Conservation (phyloP, 2,888 invertebrate species). For the Scaptomyza cyrtandrae region DNA sequence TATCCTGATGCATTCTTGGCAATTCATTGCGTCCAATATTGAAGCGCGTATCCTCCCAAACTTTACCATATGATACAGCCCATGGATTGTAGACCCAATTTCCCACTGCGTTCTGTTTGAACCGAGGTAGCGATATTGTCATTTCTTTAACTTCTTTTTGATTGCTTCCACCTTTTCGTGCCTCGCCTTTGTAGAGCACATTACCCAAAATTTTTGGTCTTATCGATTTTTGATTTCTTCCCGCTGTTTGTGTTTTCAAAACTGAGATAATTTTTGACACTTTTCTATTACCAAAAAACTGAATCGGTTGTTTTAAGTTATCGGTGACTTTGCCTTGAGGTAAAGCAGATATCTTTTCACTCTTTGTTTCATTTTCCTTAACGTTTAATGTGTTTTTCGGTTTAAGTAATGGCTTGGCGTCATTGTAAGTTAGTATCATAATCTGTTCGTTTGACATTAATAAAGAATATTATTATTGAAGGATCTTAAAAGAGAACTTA, state of each 20-base stretch:
- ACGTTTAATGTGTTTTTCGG: background rate
- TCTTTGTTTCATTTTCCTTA: background rate
- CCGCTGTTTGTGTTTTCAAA: background rate
- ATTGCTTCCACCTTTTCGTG: background rate
- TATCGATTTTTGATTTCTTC: background rate
- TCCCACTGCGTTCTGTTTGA: conserved; percentile 14
- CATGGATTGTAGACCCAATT: conserved; percentile 46
- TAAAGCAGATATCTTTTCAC: background rate
- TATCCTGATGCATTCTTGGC: background rate
- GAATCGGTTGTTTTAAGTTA: rapidly evolving
- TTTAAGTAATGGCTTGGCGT: background rate
- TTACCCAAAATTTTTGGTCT: background rate
- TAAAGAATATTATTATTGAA: background rate
- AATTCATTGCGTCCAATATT: background rate
- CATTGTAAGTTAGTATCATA: background rate
- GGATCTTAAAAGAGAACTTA: background rate
- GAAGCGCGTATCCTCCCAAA: conserved; percentile 37
- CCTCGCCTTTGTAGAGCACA: too few relatives aligned
- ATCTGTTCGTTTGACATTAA: background rate
- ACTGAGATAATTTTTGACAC: background rate
- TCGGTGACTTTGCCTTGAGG: background rate
- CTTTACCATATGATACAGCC: conserved; percentile 37
- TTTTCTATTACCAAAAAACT: background rate
- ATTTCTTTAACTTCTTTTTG: conserved; percentile 1
- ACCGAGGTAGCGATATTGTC: conserved; percentile 36